A percentile compares a stretch with the other conserved stretches of the same genome.
Conservation (phyloP, 2,113 vertebrate genomes). For the Galbula dea region DNA sequence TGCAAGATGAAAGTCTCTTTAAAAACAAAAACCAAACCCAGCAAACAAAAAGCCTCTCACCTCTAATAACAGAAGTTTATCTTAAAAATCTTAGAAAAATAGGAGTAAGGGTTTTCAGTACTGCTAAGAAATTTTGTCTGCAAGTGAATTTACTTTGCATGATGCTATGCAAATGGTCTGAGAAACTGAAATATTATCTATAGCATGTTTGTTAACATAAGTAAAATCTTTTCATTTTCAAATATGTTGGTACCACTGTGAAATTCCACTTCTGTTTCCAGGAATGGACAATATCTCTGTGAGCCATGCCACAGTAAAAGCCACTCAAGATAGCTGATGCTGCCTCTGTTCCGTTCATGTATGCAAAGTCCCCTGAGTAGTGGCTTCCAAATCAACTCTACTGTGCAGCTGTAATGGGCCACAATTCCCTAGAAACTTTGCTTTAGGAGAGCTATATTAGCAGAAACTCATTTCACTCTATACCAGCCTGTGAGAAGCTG, state of each 20-base stretch:
- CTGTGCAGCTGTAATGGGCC: background rate
- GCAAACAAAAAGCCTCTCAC: background rate
- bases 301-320: background rate
- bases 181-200: background rate
- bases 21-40: background rate
- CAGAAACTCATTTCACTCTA: background rate
- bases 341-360: background rate
- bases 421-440: background rate
- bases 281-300: background rate
- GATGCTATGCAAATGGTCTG: background rate
- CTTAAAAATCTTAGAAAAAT: background rate
- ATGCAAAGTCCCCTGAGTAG: background rate
- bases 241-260: background rate
- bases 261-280: background rate
- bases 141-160: background rate
- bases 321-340: background rate
- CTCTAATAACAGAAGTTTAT: background rate
- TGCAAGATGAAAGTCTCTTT: background rate
- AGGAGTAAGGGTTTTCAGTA: background rate
- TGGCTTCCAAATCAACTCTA: background rate
- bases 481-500: background rate
- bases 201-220: background rate
- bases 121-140: background rate
- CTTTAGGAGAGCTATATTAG: background rate
- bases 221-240: background rate